Base-by-base conservation (phyloP, 2,797 vertebrate genomes). In the Falco peregrinus region DNA sequence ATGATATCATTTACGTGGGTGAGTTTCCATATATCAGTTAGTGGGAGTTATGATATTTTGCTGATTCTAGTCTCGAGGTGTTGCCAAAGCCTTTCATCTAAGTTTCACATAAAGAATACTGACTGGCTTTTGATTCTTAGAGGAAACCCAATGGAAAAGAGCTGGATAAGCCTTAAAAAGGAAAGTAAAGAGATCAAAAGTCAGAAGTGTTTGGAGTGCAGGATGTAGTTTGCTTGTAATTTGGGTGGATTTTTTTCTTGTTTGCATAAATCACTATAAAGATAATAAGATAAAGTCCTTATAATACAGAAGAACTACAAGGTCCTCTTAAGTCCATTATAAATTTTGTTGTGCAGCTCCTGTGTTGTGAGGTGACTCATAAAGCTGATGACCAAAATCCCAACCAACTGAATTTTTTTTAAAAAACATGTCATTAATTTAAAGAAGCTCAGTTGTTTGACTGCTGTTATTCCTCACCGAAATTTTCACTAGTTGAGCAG, bases 31-130 rank as follows among this genome's bases (percentile, higher is more conserved):
- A 86, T 95, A 95, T 93, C 90, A 83, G 82, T 95, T 98, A 96
- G 93, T 95, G 54, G 95, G 96, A 97, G 73, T 89, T 74, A 84
- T 96, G 89, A 75, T 96, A 96, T 97, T 97, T 97, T 96, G 94
- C 96, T 97, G 91, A 94, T 91, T 89, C 82, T 95, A 94, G 89
- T 95, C 93, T 80, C 73, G 79, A 76, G 89, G 67, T 90, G 75
- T 87, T 97, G 84, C 85, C 93, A 97, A 88, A 97, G 63, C 89
- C 61, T 86, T 94, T 96, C 70, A 35, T 96, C 82, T 90, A 80
- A 96, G 71, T 93, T 96, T 82, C 37, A 33, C 89, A 75, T 61
- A 95, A 96, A 33, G 87, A 41, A 59, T 57, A 63, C 84, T 85
- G 87, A 85, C 84, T 89, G 83, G 74, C 41, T 93, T 89, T 96